These are phyloP conservation scores for Ypsolopha sequella DNA, from an alignment of 2,888 invertebrate species.

Conservation along the genomic window DNA sequence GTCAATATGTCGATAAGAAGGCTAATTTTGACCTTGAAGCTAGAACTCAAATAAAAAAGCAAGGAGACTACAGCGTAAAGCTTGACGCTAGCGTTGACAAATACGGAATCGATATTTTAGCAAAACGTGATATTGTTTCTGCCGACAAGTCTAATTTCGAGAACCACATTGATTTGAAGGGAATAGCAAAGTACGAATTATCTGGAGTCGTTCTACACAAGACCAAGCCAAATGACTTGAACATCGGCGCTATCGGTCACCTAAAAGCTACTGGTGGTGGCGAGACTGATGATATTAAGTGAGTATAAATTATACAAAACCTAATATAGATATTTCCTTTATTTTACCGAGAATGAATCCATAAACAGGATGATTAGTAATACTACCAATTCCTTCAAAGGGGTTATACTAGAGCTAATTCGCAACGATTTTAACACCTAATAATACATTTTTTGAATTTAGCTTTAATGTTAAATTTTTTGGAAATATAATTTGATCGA, in stretches of 20 bases:
- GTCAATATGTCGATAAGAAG: slow-evolving; percentile 71
- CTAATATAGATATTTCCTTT: no score
- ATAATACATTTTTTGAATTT: no score
- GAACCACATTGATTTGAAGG: slow-evolving; percentile 70
- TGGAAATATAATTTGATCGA: no score
- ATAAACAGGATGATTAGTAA: no score
- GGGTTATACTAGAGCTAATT: no score
- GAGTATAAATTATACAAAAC: slow-evolving; percentile 21
- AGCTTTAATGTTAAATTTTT: no score
- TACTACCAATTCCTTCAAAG: no score
- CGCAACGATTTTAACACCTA: no score
- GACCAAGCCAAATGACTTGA: slow-evolving; percentile 62
- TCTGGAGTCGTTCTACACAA: slow-evolving; percentile 71
- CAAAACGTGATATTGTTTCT: slow-evolving; percentile 68
- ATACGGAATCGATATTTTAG: slow-evolving; percentile 53
- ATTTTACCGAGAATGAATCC: no score
- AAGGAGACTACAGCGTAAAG: slow-evolving; percentile 52
- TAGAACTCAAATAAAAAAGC: slow-evolving; percentile 49
- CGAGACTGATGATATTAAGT: slow-evolving; percentile 71
- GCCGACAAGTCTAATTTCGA: slow-evolving; percentile 73
- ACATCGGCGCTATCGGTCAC: slow-evolving; percentile 68
- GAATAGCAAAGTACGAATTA: slow-evolving; percentile 73
- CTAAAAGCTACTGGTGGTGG: slow-evolving; percentile 61
- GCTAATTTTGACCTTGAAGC: slow-evolving; percentile 72
- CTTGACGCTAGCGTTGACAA: slow-evolving; percentile 33